These are phyloP conservation scores for Chitala chitala DNA, from an alignment of 2,113 vertebrate genomes.

Conservation along the genomic window DNA sequence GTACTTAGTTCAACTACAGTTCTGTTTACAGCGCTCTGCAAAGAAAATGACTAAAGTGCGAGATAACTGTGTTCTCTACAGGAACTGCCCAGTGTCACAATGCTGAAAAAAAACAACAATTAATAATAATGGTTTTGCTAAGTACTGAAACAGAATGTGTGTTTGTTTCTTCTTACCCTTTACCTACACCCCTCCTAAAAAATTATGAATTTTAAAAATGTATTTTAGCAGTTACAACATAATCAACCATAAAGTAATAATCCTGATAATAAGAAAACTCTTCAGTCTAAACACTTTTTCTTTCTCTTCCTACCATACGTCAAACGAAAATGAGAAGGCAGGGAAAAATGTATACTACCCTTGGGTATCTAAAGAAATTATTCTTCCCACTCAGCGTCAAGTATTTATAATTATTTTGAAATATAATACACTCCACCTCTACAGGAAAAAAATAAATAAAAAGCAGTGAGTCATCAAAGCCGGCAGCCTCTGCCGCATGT, in stretches of 20 bases:
- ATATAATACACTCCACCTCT: constrained; percentile 9
- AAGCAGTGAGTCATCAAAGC: neutral
- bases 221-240: neutral
- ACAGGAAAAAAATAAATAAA: neutral
- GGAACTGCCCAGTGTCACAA: no score
- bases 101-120: no score
- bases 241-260: neutral
- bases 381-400: constrained; percentile 23
- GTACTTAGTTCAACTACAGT: no score
- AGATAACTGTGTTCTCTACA: no score
- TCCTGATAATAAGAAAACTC: neutral
- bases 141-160: no score
- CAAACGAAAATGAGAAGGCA: constrained; percentile 23
- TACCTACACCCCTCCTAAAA: no score
- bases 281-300: neutral
- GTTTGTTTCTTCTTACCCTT: no score
- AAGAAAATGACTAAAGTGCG: no score
- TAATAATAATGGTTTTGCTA: no score
- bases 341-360: constrained; percentile 27
- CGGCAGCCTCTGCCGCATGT: neutral
- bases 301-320: constrained; percentile 7
- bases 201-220: no score
- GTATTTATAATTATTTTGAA: constrained; percentile 35
- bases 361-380: constrained; percentile 29
- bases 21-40: no score